phyloP scores from a whole-genome alignment of 1,140 invertebrate genomes.

The Drosophila lacertosa region DNA sequence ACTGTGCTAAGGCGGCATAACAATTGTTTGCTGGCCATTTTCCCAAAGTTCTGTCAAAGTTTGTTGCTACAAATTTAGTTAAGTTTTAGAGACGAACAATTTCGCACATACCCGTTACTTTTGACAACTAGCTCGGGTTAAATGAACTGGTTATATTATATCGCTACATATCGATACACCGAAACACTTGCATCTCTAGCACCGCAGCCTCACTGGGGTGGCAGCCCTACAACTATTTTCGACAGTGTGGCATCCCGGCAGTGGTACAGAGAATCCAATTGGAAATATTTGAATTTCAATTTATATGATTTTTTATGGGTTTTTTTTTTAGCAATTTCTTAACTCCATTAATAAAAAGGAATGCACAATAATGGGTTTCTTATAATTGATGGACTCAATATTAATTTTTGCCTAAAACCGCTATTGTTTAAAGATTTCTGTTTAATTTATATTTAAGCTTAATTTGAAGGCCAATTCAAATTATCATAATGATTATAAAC shows the following conservation, averaged over 20 bases:
- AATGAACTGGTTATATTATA: not conserved
- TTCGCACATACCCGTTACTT: not conserved
- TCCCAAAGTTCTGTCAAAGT: constrained; percentile 37
- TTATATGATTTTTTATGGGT: not conserved
- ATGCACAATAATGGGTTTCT: no score
- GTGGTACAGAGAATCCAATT: not conserved
- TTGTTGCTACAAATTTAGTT: constrained; percentile 44
- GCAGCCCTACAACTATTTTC: not conserved
- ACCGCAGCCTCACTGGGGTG: not conserved
- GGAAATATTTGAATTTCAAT: not conserved
- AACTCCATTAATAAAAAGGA: no score
- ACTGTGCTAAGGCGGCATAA: constrained; percentile 57
- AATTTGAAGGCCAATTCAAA: no score
- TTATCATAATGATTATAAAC: no score
- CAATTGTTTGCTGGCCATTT: constrained; percentile 75
- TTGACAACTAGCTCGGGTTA: not conserved
- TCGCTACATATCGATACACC: no score
- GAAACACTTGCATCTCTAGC: not conserved
- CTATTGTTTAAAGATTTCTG: no score
- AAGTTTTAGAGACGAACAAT: constrained; percentile 21
- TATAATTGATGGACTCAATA: no score
- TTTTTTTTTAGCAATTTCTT: no score
- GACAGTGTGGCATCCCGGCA: constrained; percentile 8
- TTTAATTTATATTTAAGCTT: no score
- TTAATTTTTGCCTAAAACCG: no score